Evolutionary conservation across 2,113 vertebrate genomes (phyloP), one percentile per base, ranked within the genome.

Genomic region (Crotophaga sulcirostris): DNA sequence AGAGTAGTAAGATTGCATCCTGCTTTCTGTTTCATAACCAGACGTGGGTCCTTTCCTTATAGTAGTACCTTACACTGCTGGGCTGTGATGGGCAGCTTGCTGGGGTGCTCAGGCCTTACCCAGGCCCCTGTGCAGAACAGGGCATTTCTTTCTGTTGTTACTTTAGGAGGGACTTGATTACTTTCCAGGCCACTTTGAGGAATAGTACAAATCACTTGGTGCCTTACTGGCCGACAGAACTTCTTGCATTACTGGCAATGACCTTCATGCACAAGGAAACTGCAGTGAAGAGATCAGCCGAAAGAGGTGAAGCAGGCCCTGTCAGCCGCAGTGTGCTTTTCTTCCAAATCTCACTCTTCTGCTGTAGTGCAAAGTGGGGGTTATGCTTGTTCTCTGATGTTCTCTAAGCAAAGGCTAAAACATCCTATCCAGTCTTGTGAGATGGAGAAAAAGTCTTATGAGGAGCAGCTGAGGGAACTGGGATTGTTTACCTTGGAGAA

Each of bases 21-120:
- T 47, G 12, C 10, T n/a, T 52, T 51, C 15, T 34, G 62, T 26
- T 33, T 10, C 2, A 0, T 0, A 1, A 34, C 17, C 40, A 72
- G 63, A 8, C 23, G 58, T 19, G 26, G 23, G 38, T 70, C 16
- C 4, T 67, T 68, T 38, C 36, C 1, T 0, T 33, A 9, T 4
- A 10, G 31, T 8, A 23, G 7, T 12, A 31, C 23, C 12, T 36
- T 13, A 1, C 54, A 24, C 64, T 73, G 42, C 42, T 73, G 69
- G 47, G 10, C 13, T 55, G 33, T 8, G 20, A 5, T 13, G 47
- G 17, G 17, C 10, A 10, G 17, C 20, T 20, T 34, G 28, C 34
- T 79, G 56, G 2, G 4, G 16, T 45, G 29, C 18, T 63, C 9
- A 28, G 31, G 14, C 36, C 18, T 62, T 31, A 25, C 26, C 15